phyloP scores from a whole-genome alignment of 2,797 vertebrate species.

The Enteromius viviparus region DNA sequence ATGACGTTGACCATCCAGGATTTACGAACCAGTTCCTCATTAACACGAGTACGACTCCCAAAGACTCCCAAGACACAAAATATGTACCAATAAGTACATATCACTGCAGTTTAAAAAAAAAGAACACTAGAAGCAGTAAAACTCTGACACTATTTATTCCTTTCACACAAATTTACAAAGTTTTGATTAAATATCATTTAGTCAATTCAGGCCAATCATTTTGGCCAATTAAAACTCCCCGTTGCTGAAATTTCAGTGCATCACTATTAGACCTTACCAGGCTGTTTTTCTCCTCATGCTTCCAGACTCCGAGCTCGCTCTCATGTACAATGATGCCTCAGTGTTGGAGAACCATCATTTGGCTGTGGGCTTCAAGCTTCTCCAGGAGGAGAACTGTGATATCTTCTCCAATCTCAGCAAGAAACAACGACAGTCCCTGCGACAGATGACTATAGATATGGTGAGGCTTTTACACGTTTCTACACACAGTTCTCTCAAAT shows the following conservation, averaged over 20 bases:
- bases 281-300: neutral
- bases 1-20: constrained; percentile 93
- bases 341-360: constrained; percentile 94
- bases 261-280: neutral
- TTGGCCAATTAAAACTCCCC: neutral
- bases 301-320: constrained; percentile 89
- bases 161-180: no score
- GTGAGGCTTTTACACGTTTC: constrained; percentile 52
- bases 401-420: constrained; percentile 91
- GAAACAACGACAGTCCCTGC: constrained; percentile 86
- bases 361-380: constrained; percentile 92
- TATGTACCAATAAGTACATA: no score
- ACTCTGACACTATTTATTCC: no score
- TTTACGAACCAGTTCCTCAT: constrained; percentile 96
- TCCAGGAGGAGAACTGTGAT: constrained; percentile 91
- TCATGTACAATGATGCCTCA: constrained; percentile 92
- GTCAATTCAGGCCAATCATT: neutral
- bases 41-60: constrained; percentile 86
- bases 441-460: constrained; percentile 95
- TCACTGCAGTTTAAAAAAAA: no score
- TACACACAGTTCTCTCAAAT: neutral
- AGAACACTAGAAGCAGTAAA: no score
- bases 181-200: neutral
- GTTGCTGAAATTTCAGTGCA: neutral
- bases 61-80: neutral